Conservation (phyloP, 2,888 invertebrate species). For the Phorcus lineatus region DNA sequence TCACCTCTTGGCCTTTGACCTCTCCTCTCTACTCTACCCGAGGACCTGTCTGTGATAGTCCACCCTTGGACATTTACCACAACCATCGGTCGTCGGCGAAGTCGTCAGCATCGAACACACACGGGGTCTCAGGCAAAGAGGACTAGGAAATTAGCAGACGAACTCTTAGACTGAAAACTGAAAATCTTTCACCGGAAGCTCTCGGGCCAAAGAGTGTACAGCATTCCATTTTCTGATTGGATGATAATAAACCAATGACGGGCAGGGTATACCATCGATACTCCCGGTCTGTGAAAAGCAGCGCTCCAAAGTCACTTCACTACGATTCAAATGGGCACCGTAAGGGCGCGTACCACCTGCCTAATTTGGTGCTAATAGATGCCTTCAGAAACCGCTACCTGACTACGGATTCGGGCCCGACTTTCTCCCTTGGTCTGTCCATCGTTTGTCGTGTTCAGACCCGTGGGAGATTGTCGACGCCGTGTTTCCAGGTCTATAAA, state of each 20-base stretch:
- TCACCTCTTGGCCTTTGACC: slow-evolving; percentile 27
- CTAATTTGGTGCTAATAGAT: slow-evolving; percentile 29
- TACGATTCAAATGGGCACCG: not conserved
- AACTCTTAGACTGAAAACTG: not conserved
- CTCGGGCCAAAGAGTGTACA: slow-evolving; percentile 69
- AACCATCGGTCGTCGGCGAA: slow-evolving; percentile 29
- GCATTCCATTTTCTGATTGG: slow-evolving; percentile 61
- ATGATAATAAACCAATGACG: slow-evolving; percentile 19
- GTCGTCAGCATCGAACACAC: slow-evolving; percentile 38
- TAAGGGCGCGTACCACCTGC: slow-evolving; percentile 6
- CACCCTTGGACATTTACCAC: not conserved
- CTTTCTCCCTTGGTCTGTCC: not conserved
- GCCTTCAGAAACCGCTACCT: slow-evolving; percentile 22
- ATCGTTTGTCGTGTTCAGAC: not conserved
- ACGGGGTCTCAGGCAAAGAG: slow-evolving; percentile 31
- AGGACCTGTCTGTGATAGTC: slow-evolving; percentile 18
- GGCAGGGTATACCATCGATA: slow-evolving; percentile 6
- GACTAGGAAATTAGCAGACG: not conserved
- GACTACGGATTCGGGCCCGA: slow-evolving; percentile 13
- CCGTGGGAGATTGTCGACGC: not conserved
- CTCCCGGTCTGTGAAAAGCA: slow-evolving; percentile 5
- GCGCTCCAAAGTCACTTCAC: slow-evolving; percentile 19
- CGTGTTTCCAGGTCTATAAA: slow-evolving; percentile 33
- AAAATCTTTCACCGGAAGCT: slow-evolving; percentile 43
- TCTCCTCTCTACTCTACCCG: not conserved